Evolutionary conservation across 2,888 invertebrate species (phyloP).

Genomic region (Lomographa bimaculata): DNA sequence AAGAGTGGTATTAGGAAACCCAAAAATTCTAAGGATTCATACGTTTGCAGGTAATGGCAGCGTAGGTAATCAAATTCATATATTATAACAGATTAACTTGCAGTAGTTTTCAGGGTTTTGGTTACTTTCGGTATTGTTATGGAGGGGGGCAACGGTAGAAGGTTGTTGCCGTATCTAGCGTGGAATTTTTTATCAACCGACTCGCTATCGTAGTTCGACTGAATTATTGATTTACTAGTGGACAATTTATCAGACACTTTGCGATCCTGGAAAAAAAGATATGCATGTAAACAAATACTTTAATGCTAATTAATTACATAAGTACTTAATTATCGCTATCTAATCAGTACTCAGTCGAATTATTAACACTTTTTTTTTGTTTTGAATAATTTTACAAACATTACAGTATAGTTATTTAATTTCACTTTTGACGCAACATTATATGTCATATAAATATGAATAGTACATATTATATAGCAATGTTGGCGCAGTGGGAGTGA

Average conservation of each 20-base stretch:
- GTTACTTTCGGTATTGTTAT: conserved; percentile 76
- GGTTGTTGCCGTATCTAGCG: conserved; percentile 75
- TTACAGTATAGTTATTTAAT: no score
- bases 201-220: conserved; percentile 52
- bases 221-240: conserved; percentile 37
- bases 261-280: conserved; percentile 60
- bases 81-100: conserved; percentile 20
- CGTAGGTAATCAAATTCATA: conserved; percentile 10
- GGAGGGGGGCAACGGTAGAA: conserved; percentile 73
- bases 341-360: no score
- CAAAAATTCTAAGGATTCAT: conserved; percentile 15
- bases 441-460: no score
- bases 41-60: conserved; percentile 15
- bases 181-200: conserved; percentile 75
- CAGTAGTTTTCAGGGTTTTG: conserved; percentile 48
- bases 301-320: neutral
- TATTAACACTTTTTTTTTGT: no score
- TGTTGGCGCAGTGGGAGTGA: no score
- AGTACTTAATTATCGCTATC: conserved; percentile 3
- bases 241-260: conserved; percentile 32
- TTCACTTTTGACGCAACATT: no score
- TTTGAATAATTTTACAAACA: no score
- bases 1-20: conserved; percentile 11
- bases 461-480: no score
- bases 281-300: neutral